Evolutionary conservation across 2,797 vertebrate genomes (phyloP).

Genomic region (Microctenopoma stevenorrisi): DNA sequence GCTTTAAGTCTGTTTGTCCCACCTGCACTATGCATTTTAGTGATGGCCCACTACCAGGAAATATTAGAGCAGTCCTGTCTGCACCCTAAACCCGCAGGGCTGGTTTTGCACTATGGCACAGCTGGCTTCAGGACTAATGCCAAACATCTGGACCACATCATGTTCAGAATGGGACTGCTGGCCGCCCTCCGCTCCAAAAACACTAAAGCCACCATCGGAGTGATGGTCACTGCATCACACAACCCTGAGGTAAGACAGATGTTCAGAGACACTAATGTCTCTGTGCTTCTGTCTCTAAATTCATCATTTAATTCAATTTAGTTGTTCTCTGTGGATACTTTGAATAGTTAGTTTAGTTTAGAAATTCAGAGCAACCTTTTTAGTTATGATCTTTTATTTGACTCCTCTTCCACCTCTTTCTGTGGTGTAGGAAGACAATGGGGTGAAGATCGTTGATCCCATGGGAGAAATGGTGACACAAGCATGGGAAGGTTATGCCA

Average conservation of each 20-base stretch:
- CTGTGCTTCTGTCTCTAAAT: not conserved
- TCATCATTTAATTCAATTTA: not conserved
- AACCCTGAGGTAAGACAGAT: slow-evolving; percentile 90
- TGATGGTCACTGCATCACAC: slow-evolving; percentile 98
- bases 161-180: slow-evolving; percentile 96
- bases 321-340: not conserved
- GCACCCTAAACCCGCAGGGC: slow-evolving; percentile 86
- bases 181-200: slow-evolving; percentile 89
- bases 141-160: slow-evolving; percentile 88
- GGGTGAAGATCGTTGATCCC: slow-evolving; percentile 94
- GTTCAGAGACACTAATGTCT: not conserved
- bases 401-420: not conserved
- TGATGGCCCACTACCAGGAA: slow-evolving; percentile 83
- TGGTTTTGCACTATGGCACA: slow-evolving; percentile 92
- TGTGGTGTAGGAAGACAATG: slow-evolving; percentile 91
- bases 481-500: slow-evolving; percentile 92
- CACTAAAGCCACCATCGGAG: slow-evolving; percentile 87
- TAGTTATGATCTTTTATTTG: not conserved
- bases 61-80: slow-evolving; percentile 76
- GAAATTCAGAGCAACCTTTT: not conserved
- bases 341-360: not conserved
- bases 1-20: not conserved
- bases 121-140: slow-evolving; percentile 91
- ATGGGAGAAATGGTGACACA: slow-evolving; percentile 94
- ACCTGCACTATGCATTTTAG: slow-evolving; percentile 62